Conservation (phyloP, 2,888 invertebrate genomes). For the Acleris laterana region DNA sequence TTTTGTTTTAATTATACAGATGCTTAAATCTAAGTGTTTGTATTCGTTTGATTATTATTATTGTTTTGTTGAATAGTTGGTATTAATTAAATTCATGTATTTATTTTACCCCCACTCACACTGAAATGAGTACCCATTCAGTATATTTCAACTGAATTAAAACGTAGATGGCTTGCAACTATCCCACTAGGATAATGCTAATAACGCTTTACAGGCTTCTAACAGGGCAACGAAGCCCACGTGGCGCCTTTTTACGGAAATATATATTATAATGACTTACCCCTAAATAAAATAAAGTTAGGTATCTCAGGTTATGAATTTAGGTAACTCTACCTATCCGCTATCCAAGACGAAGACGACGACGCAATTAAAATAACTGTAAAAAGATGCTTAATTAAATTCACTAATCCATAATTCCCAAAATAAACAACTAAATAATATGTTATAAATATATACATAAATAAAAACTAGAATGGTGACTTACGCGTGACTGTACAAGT, state of each 20-base stretch:
- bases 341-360: slow-evolving; percentile 29
- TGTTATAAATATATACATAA: slow-evolving; percentile 16
- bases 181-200: slow-evolving; percentile 29
- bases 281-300: slow-evolving; percentile 30
- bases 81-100: not conserved
- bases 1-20: not conserved
- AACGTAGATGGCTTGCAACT: slow-evolving; percentile 3
- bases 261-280: slow-evolving; percentile 26
- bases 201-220: not conserved
- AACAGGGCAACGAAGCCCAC: slow-evolving; percentile 12
- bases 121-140: slow-evolving; percentile 15
- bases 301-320: slow-evolving; percentile 19
- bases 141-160: slow-evolving; percentile 18
- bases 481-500: slow-evolving; percentile 23
- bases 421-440: slow-evolving; percentile 11
- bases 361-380: slow-evolving; percentile 29
- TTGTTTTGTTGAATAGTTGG: not conserved
- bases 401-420: slow-evolving; percentile 6
- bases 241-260: slow-evolving; percentile 4
- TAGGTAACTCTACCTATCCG: slow-evolving; percentile 34
- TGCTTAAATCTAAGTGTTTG: too few relatives aligned
- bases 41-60: not conserved
- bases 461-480: slow-evolving; percentile 18
- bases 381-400: slow-evolving; percentile 30
- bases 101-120: not conserved